Conservation (phyloP, 2,888 invertebrate genomes). For the Oxytorus armatus region DNA sequence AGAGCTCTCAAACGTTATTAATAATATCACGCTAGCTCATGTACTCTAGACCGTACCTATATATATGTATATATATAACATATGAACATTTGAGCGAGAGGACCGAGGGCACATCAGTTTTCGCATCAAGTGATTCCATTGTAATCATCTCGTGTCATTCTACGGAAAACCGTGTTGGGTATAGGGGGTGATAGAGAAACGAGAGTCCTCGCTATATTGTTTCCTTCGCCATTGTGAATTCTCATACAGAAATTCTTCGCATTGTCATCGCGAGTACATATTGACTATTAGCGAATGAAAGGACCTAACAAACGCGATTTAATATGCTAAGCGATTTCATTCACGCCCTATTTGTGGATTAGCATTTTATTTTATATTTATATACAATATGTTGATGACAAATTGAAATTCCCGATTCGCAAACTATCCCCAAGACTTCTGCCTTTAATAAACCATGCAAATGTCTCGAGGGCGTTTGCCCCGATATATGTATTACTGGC, state of each 20-base stretch:
- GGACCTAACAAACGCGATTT: not conserved
- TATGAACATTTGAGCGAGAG: conserved; percentile 11
- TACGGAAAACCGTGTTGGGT: conserved; percentile 47
- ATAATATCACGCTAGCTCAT: conserved; percentile 70
- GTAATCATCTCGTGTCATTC: conserved; percentile 63
- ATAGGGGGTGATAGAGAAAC: conserved; percentile 30
- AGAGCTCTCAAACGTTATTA: conserved; percentile 71
- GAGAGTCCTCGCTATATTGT: conserved; percentile 33
- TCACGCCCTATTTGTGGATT: not conserved
- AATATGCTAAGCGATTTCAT: not conserved
- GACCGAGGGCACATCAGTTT: conserved; percentile 21
- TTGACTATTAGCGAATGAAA: not conserved
- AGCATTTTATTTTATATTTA: no score
- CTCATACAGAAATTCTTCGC: conserved; percentile 25
- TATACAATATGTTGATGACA: not conserved
- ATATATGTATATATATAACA: not conserved
- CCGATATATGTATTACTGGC: not conserved
- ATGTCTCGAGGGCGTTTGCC: not conserved
- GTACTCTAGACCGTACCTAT: conserved; percentile 1
- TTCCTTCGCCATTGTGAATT: conserved; percentile 23
- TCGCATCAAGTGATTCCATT: conserved; percentile 70
- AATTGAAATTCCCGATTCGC: not conserved
- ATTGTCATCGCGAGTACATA: conserved; percentile 6
- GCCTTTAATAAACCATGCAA: not conserved
- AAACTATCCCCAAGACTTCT: not conserved